Conservation (phyloP, 2,888 invertebrate species). For the Sepiola atlantica region DNA sequence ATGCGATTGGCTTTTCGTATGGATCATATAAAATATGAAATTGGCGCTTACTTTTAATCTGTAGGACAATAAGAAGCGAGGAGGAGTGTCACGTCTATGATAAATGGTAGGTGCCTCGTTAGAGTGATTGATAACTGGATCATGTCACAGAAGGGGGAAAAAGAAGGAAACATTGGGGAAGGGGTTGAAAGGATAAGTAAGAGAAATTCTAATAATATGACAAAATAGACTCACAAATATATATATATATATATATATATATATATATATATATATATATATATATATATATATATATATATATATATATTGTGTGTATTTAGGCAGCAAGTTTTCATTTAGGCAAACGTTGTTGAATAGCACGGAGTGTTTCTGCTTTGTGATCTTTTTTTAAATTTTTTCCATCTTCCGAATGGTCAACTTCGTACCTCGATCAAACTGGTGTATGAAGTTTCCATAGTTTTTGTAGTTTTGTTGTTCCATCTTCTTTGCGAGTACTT, state of each 20-base stretch:
- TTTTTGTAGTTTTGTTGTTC: no score
- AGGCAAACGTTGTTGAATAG: no score
- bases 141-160: background rate
- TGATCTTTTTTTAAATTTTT: no score
- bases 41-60: background rate
- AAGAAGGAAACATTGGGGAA: background rate
- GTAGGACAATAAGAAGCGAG: background rate
- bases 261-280: background rate
- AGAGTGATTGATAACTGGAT: background rate
- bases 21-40: background rate
- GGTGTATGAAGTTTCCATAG: no score
- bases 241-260: background rate
- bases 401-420: no score
- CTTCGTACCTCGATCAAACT: no score
- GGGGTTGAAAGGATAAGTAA: background rate
- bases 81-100: background rate
- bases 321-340: no score
- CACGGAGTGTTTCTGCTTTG: no score
- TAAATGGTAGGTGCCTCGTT: background rate
- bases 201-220: background rate
- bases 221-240: background rate
- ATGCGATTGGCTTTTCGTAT: background rate
- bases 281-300: slow-evolving; percentile 16
- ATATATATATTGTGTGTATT: background rate
- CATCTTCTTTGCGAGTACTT: no score